These are phyloP conservation scores for Smittia aterrima DNA, from an alignment of 2,888 invertebrate genomes.

Conservation along the genomic window DNA sequence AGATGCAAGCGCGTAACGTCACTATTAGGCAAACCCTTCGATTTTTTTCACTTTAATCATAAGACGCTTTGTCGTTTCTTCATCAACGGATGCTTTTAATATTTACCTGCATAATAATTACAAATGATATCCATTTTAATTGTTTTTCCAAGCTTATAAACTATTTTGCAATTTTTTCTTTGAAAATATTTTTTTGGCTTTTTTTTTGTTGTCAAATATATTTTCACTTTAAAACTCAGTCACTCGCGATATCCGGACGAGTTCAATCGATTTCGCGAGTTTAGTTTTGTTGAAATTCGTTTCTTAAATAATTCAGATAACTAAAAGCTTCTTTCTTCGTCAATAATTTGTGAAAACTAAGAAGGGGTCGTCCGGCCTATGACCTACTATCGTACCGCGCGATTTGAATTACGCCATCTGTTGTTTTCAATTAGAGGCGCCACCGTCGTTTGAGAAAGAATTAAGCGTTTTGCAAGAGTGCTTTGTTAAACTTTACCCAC, in stretches of 20 bases:
- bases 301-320: too few relatives aligned
- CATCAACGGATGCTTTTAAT: background rate
- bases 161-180: background rate
- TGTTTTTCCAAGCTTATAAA: background rate
- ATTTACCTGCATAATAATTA: conserved; percentile 24
- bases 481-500: too few relatives aligned
- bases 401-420: too few relatives aligned
- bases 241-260: background rate
- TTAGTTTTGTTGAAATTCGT: too few relatives aligned
- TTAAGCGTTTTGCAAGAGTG: too few relatives aligned
- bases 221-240: background rate
- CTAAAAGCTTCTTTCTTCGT: too few relatives aligned
- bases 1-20: background rate
- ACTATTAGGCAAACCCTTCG: background rate
- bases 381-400: too few relatives aligned
- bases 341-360: too few relatives aligned
- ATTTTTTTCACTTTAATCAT: background rate
- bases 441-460: too few relatives aligned
- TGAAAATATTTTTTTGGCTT: background rate
- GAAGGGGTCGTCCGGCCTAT: too few relatives aligned
- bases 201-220: background rate
- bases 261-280: too few relatives aligned
- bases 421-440: too few relatives aligned
- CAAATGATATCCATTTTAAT: conserved; percentile 20
- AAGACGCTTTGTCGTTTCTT: background rate